Evolutionary conservation across 2,797 vertebrate genomes (phyloP).

Genomic region (Peromyscus melanophrys): DNA sequence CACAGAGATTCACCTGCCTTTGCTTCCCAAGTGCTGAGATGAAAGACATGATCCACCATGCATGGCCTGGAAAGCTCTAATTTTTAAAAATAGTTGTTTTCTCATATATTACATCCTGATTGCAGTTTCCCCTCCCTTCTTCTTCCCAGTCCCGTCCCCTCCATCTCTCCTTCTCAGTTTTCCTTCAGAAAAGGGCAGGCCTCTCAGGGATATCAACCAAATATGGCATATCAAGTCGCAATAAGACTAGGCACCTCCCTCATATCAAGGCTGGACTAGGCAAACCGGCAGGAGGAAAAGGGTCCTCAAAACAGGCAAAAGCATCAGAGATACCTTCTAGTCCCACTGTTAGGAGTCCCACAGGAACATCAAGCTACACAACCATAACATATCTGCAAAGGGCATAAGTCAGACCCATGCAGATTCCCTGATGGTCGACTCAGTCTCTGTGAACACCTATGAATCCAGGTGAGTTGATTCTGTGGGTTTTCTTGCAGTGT

Average conservation of each 20-base stretch:
- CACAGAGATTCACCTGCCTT: background rate
- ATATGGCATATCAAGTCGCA: background rate
- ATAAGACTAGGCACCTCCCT: background rate
- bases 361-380: no score
- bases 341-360: no score
- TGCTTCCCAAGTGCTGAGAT: background rate
- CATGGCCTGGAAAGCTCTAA: background rate
- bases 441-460: no score
- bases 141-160: background rate
- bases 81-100: background rate
- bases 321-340: no score
- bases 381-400: no score
- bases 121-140: background rate
- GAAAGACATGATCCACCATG: background rate
- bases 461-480: no score
- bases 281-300: no score
- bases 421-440: no score
- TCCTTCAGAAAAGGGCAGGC: background rate
- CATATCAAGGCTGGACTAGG: background rate
- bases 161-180: background rate
- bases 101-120: background rate
- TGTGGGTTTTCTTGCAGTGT: no score
- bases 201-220: background rate
- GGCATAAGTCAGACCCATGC: no score
- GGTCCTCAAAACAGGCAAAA: no score